Conservation (phyloP, 2,113 vertebrate genomes). For the Pterocles orientalis region DNA sequence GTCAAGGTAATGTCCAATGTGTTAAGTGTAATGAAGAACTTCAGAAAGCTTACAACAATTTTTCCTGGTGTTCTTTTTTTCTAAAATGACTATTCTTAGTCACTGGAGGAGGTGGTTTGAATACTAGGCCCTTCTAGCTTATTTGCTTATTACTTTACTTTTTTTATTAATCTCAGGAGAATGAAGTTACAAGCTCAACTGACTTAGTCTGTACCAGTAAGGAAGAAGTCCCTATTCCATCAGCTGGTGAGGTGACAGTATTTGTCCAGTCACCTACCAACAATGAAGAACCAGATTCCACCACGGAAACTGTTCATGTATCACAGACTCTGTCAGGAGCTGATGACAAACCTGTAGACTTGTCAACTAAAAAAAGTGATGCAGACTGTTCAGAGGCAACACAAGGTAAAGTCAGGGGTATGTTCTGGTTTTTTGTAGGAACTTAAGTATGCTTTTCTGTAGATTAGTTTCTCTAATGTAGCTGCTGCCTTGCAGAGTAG, state of each 20-base stretch:
- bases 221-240: neutral
- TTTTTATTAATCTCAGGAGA: conserved; percentile 46
- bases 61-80: neutral
- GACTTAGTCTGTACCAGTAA: neutral
- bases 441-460: neutral
- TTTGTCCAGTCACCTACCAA: neutral
- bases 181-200: conserved; percentile 16
- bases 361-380: conserved; percentile 84
- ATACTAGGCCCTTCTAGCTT: neutral
- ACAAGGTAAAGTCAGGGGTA: conserved; percentile 65
- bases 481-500: neutral
- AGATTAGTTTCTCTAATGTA: neutral
- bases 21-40: neutral
- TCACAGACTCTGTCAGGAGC: neutral
- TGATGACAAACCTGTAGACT: conserved; percentile 84
- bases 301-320: neutral
- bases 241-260: neutral
- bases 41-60: neutral
- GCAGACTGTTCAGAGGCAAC: conserved; percentile 44
- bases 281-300: conserved; percentile 54
- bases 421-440: neutral
- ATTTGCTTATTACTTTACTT: neutral
- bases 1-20: neutral
- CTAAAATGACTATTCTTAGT: neutral
- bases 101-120: neutral